These are phyloP conservation scores for Montipora efflorescens DNA, from an alignment of 64 coral and sea anemone species.

Conservation along the genomic window DNA sequence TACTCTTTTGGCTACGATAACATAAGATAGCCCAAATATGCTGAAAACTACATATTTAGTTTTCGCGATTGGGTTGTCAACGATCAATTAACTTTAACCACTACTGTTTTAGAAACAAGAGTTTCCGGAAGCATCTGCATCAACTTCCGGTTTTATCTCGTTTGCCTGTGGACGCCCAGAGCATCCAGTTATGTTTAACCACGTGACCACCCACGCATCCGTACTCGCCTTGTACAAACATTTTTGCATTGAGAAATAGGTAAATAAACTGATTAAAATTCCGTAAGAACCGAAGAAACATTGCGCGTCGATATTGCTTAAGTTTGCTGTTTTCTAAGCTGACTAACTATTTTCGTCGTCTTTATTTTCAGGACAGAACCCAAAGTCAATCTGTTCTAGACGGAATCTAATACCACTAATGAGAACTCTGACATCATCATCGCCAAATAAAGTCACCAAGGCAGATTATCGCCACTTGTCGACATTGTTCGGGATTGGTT, in stretches of 20 bases:
- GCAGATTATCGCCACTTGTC: conserved; percentile 38
- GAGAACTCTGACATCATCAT: conserved; percentile 27
- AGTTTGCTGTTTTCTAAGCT: not conserved
- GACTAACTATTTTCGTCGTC: not conserved
- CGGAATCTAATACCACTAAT: conserved; percentile 34
- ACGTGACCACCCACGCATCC: conserved; percentile 63
- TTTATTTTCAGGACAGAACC: not conserved
- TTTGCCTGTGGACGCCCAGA: not conserved
- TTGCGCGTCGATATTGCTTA: not conserved
- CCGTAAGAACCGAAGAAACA: not conserved
- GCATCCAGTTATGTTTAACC: not conserved
- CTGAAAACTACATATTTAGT: not conserved
- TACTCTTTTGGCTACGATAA: not conserved
- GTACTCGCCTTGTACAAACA: conserved; percentile 18
- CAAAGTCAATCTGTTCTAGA: conserved; percentile 24
- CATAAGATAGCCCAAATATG: no score
- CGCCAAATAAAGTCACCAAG: conserved; percentile 30
- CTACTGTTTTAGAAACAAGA: not conserved
- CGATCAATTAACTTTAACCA: not conserved
- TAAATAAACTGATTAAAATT: conserved; percentile 1
- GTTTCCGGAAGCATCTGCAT: conserved; percentile 14
- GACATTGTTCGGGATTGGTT: conserved; percentile 55
- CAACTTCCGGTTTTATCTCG: conserved; percentile 16
- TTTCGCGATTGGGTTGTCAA: not conserved
- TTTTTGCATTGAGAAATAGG: conserved; percentile 28